Conservation (phyloP, 2,797 vertebrate genomes). For the Neoniphon sammara region DNA sequence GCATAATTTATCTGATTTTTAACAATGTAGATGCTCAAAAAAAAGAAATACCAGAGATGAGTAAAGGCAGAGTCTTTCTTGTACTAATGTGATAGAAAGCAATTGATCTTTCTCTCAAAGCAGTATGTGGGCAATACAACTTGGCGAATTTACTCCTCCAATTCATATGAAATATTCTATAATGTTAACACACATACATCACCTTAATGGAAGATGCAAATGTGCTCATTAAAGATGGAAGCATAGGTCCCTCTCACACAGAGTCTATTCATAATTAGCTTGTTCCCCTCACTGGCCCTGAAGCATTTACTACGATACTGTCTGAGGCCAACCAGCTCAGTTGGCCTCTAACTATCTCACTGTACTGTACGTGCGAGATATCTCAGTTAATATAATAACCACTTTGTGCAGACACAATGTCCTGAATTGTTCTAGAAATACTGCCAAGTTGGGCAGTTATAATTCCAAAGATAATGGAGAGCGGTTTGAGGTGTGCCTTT, state of each 20-base stretch:
- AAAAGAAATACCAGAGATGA: conserved; percentile 34
- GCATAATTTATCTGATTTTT: conserved; percentile 40
- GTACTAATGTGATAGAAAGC: conserved; percentile 57
- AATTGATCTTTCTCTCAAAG: conserved; percentile 56
- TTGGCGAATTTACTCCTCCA: conserved; percentile 73
- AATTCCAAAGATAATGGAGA: conserved; percentile 23
- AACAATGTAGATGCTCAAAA: conserved; percentile 40
- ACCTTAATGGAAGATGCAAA: conserved; percentile 96
- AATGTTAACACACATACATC: conserved; percentile 83
- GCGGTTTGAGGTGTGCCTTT: conserved; percentile 42
- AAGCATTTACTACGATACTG: conserved; percentile 73
- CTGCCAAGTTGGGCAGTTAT: conserved; percentile 1
- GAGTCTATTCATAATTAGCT: conserved; percentile 74
- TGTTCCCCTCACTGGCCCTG: conserved; percentile 69
- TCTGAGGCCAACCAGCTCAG: conserved; percentile 70
- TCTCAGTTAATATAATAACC: background rate
- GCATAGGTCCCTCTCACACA: conserved; percentile 71
- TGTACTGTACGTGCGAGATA: background rate
- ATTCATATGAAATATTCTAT: conserved; percentile 73
- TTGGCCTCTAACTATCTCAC: conserved; percentile 50
- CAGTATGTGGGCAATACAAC: conserved; percentile 60
- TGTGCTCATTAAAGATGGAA: conserved; percentile 90
- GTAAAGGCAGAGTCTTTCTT: conserved; percentile 13
- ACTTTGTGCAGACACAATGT: background rate
- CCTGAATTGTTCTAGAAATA: background rate